Evolutionary conservation across 2,888 invertebrate species (phyloP).

Genomic region (Micoletzkya japonica): DNA sequence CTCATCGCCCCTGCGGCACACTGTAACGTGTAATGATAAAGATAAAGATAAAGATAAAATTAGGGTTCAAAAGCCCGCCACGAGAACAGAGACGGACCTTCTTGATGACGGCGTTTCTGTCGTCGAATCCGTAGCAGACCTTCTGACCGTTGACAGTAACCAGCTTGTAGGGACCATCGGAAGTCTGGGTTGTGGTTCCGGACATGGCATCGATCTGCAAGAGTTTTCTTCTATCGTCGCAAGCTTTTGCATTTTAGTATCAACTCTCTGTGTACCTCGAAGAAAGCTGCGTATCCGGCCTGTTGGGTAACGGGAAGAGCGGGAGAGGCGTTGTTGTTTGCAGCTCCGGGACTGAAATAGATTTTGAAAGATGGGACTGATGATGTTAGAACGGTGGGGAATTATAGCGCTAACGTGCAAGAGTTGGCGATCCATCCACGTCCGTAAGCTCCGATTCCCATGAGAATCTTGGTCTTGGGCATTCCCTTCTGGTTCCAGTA

Average conservation of each 20-base stretch:
- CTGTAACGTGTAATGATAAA: too few species aligned
- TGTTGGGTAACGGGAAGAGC: conserved; percentile 77
- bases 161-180: conserved; percentile 12
- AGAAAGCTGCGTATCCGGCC: conserved; percentile 89
- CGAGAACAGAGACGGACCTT: neutral
- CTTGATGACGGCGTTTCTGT: conserved; percentile 10
- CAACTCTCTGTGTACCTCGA: conserved; percentile 70
- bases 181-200: neutral
- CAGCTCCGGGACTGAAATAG: conserved; percentile 8
- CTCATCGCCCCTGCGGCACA: too few species aligned
- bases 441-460: conserved; percentile 45
- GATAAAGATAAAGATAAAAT: too few species aligned
- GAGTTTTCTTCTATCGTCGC: neutral
- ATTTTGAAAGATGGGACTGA: too few species aligned
- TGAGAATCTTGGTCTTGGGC: conserved; percentile 38
- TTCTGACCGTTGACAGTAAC: conserved; percentile 17
- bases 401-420: neutral
- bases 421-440: conserved; percentile 41
- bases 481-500: conserved; percentile 70
- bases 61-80: too few species aligned
- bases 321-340: neutral
- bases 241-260: neutral
- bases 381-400: neutral
- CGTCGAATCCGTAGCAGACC: conserved; percentile 17
- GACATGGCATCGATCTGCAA: conserved; percentile 5